Evolutionary conservation across 2,113 vertebrate genomes (phyloP), one percentile per base, ranked within the genome.

Genomic region (Sinocyclocheilus maitianheensis): DNA sequence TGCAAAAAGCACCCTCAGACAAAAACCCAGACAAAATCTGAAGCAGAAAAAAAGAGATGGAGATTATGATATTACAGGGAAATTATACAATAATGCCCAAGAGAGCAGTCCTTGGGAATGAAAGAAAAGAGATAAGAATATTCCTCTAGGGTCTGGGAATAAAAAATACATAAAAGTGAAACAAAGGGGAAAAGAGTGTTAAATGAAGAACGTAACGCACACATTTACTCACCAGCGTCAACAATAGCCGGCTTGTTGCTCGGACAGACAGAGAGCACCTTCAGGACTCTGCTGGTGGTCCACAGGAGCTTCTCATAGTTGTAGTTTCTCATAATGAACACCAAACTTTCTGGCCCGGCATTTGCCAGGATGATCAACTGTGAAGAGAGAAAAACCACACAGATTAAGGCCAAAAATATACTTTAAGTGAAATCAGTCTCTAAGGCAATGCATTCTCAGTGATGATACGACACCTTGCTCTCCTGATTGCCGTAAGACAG

Each of bases 181-280:
- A 62, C 20, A 78, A 34, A 78, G 24, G 16, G 13, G 16, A 77
- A 77, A 77, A 51, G 3, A 51, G 48, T 0, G 48, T 13, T 13
- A 51, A 51, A 51, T 3, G 48, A 51, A 13, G 11, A 51, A 51
- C 12, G 11, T 51, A 51, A 51, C 12, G 1, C 48, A 51, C 48
- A 55, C 53, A 81, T 34, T 85, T 48, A 84, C 95, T 95, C 89
- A 98, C 97, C 97, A 0, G 97, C 95, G 89, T 97, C 97, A 3
- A 99, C 97, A 0, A 99, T 98, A 18, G 97, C 96, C 0, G 97
- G 97, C 87, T 99, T 99, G 92, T 98, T 98, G 96, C 97, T 98
- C 77, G 97, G 97, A 87, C 98, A 99, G 87, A 99, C 97, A 0
- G 98, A 99, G 18, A 99, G 95, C 85, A 99, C 98, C 92, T 99